Evolutionary conservation across 2,888 invertebrate genomes (phyloP), one percentile per base, ranked within the genome.

Genomic region (Heteromurus nitidus): DNA sequence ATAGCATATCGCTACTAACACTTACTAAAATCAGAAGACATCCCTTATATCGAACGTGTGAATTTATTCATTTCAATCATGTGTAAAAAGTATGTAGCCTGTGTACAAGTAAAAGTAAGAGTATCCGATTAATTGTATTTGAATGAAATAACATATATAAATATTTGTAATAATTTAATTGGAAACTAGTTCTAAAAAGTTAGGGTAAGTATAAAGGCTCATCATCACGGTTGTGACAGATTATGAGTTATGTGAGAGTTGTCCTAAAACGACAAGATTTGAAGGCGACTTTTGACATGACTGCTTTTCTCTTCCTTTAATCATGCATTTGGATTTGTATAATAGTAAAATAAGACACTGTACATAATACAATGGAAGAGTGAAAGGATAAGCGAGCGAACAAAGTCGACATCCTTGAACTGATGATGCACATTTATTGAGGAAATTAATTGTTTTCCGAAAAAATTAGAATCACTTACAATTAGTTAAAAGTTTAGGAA

Each of bases 151-250:
- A n/a, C n/a, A n/a, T n/a, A n/a, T n/a, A n/a, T n/a, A n/a, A n/a
- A n/a, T n/a, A n/a, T n/a, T n/a, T n/a, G n/a, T n/a, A n/a, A n/a
- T n/a, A n/a, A n/a, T n/a, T n/a, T 36, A 36, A 36, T 36, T 9
- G 13, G 5, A 36, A 36, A 36, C 13, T 36, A 36, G 7, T 36
- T 36, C 5, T 36, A 9, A 5, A 36, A 36, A 13, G 36, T 36
- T 13, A n/a, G n/a, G n/a, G 36, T 36, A 50, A 50, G 13, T 50
- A 50, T 67, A 9, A 69, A 42, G 70, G 70, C 70, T 70, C 70
- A 70, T 70, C 70, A 70, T 42, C 20, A 58, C 18, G 70, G 70
- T 70, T 70, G 70, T 70, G 70, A 70, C 58, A 44, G 24, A n/a
- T 24, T 67, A 24, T 22, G n/a, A 67, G 65, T 42, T 67, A n/a